Evolutionary conservation across 2,797 vertebrate species (phyloP).

Genomic region (Coregonus ussuriensis): DNA sequence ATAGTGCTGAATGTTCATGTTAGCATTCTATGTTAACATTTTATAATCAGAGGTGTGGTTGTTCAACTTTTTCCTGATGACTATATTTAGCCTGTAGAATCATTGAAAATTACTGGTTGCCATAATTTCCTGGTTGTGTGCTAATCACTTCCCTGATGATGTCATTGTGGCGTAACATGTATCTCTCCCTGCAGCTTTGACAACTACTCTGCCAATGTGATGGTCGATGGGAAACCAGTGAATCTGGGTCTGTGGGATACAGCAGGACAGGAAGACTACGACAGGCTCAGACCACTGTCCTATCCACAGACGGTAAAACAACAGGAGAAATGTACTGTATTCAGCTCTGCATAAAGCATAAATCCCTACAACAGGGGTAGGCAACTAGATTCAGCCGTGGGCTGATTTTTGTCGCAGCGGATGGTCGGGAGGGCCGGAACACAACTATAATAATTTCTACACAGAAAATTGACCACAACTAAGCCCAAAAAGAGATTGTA

Average conservation of each 20-base stretch:
- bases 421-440: no score
- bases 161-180: neutral
- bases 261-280: conserved; percentile 98
- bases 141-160: neutral
- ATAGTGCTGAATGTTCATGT: conserved; percentile 62
- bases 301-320: conserved; percentile 93
- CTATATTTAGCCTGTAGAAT: no score
- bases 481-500: no score
- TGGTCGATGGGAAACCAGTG: conserved; percentile 98
- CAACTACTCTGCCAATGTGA: conserved; percentile 99
- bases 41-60: no score
- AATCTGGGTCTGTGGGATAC: conserved; percentile 98
- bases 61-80: no score
- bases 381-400: no score
- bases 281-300: conserved; percentile 94
- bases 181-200: conserved; percentile 83
- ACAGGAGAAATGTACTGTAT: neutral
- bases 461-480: no score
- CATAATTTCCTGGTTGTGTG: neutral
- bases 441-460: no score
- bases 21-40: no score
- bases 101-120: no score
- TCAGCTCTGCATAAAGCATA: neutral
- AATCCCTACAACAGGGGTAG: no score
- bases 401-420: no score